Evolutionary conservation across 2,888 invertebrate genomes (phyloP).

Genomic region (Deilephila elpenor): DNA sequence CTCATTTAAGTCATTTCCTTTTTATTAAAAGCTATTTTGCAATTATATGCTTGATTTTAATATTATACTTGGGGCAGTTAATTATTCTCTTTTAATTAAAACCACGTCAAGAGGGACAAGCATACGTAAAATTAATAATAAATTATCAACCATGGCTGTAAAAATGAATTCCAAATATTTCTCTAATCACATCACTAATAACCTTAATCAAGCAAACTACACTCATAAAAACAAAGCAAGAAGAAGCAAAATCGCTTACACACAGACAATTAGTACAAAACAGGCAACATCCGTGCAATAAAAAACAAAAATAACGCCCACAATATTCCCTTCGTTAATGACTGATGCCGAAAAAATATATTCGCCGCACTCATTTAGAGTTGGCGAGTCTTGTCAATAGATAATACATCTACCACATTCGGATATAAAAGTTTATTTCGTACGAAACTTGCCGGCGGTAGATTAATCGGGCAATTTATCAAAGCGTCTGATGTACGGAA

Average conservation of each 20-base stretch:
- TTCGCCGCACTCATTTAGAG: conserved; percentile 22
- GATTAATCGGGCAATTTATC: conserved; percentile 48
- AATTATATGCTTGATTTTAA: background rate
- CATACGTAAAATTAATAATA: too few species aligned
- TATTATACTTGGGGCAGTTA: background rate
- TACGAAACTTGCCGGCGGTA: conserved; percentile 34
- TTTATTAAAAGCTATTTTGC: background rate
- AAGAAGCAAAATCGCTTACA: background rate
- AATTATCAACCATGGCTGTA: too few species aligned
- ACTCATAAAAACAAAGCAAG: background rate
- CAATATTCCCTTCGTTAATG: conserved; percentile 26
- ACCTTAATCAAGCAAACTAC: background rate
- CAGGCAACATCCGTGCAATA: conserved; percentile 16
- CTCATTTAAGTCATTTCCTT: too few species aligned
- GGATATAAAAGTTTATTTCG: conserved; percentile 40
- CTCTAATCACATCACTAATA: background rate
- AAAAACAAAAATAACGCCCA: conserved; percentile 9
- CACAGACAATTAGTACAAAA: conserved; percentile 6
- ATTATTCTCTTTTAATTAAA: too few species aligned
- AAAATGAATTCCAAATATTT: too few species aligned
- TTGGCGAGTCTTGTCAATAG: conserved; percentile 26
- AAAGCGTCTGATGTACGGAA: conserved; percentile 45
- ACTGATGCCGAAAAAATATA: conserved; percentile 13
- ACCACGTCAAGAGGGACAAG: too few species aligned
- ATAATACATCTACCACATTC: conserved; percentile 34